Conservation (phyloP, 2,888 invertebrate species). For the Drosophila parthenogenetica region DNA sequence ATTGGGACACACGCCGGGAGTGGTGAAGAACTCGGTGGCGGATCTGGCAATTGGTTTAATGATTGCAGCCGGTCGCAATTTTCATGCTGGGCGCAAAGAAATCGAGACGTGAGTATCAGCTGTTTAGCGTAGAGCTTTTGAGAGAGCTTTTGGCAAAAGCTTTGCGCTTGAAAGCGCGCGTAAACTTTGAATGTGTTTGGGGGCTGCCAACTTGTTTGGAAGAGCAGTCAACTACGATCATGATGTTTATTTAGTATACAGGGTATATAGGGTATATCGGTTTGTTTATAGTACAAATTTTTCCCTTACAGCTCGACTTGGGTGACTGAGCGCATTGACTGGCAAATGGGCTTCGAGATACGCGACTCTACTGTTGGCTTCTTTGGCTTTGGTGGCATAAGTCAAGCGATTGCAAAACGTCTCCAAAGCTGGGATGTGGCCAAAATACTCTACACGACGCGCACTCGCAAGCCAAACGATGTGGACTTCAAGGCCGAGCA, state of each 20-base stretch:
- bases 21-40: conserved; percentile 91
- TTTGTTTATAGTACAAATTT: background rate
- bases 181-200: background rate
- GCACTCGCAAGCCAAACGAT: conserved; percentile 87
- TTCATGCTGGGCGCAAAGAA: conserved; percentile 90
- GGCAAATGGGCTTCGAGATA: conserved; percentile 92
- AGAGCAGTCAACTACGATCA: background rate
- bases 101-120: conserved; percentile 86
- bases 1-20: conserved; percentile 92
- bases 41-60: conserved; percentile 92
- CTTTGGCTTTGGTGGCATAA: conserved; percentile 93
- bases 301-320: conserved; percentile 87
- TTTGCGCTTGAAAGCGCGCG: conserved; percentile 3
- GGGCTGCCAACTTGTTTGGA: conserved; percentile 40
- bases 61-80: conserved; percentile 90
- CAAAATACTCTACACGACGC: conserved; percentile 90
- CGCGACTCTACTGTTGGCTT: conserved; percentile 93
- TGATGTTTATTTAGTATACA: too few species aligned
- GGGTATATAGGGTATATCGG: background rate
- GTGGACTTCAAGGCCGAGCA: conserved; percentile 89
- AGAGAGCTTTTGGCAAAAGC: conserved; percentile 37
- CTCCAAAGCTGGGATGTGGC: conserved; percentile 91
- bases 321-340: conserved; percentile 89
- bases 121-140: conserved; percentile 42
- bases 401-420: conserved; percentile 91